Conservation (phyloP, 2,888 invertebrate species). For the Disparrhopalites patrizii region DNA sequence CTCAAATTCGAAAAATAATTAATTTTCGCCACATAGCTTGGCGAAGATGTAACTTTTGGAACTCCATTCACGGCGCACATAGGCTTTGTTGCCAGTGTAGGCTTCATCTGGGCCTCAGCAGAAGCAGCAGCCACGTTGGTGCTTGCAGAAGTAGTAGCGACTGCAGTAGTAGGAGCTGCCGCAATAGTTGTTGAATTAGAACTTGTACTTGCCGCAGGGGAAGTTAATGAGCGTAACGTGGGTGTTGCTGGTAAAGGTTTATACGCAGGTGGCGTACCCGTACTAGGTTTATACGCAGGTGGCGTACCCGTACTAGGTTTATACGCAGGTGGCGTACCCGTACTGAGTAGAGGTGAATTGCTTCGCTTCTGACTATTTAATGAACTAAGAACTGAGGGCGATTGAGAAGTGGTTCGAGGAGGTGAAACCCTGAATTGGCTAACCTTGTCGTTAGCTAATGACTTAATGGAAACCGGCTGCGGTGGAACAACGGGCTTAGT, state of each 20-base stretch:
- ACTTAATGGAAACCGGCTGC: background rate
- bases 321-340: slow-evolving; percentile 8
- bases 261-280: too few relatives aligned
- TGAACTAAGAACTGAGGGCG: slow-evolving; percentile 2
- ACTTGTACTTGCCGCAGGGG: too few relatives aligned
- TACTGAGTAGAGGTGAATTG: slow-evolving; percentile 9
- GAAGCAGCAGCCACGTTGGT: background rate
- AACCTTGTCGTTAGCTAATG: background rate
- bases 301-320: too few relatives aligned
- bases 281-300: too few relatives aligned
- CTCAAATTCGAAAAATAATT: slow-evolving; percentile 46
- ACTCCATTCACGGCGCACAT: slow-evolving; percentile 48
- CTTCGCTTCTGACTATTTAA: slow-evolving; percentile 6
- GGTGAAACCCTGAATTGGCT: background rate
- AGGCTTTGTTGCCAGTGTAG: slow-evolving; percentile 30
- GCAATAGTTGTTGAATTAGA: background rate
- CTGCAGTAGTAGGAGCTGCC: background rate
- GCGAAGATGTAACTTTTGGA: slow-evolving; percentile 39
- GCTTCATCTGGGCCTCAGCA: background rate
- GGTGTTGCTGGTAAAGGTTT: slow-evolving; percentile 5
- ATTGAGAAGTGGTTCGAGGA: background rate
- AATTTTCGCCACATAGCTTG: slow-evolving; percentile 47
- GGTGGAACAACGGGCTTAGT: slow-evolving; percentile 4
- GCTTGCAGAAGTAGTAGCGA: background rate
- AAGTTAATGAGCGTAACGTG: background rate